phyloP scores from a whole-genome alignment of 2,113 vertebrate genomes.

The Hymenochirus boettgeri region DNA sequence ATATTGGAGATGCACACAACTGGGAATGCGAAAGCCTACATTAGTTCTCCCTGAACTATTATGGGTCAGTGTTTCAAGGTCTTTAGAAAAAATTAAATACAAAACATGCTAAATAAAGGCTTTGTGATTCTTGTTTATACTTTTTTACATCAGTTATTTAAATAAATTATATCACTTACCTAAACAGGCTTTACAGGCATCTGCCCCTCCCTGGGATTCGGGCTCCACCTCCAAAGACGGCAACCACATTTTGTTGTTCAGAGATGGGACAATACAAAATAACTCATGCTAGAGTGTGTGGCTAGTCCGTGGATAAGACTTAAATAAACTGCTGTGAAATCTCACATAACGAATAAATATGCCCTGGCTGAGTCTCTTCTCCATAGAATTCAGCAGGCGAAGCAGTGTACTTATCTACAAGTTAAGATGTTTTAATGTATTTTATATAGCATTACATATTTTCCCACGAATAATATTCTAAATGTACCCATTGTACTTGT shows the following conservation, averaged over 20 bases:
- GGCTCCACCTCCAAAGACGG: slow-evolving; percentile 87
- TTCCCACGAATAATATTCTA: no score
- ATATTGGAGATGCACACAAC: no score
- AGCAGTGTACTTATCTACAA: slow-evolving; percentile 74
- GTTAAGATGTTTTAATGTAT: no score
- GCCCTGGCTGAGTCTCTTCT: slow-evolving; percentile 85
- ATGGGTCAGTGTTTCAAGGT: no score
- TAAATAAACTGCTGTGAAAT: slow-evolving; percentile 90
- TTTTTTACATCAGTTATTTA: background rate
- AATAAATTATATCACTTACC: slow-evolving; percentile 65
- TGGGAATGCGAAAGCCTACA: no score
- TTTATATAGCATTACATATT: no score
- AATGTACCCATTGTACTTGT: no score
- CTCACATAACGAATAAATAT: slow-evolving; percentile 88
- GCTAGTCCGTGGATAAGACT: slow-evolving; percentile 92
- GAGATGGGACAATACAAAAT: slow-evolving; percentile 87
- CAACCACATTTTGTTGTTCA: slow-evolving; percentile 89
- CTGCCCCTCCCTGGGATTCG: slow-evolving; percentile 60
- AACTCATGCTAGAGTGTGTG: slow-evolving; percentile 90
- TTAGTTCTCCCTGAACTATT: no score
- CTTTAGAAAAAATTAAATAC: no score
- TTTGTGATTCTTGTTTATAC: no score
- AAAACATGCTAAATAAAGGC: no score
- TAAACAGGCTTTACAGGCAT: slow-evolving; percentile 58
- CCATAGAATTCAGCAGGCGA: slow-evolving; percentile 79